These are phyloP conservation scores for Protaetia brevitarsis DNA, from an alignment of 1,140 invertebrate genomes.

Conservation along the genomic window DNA sequence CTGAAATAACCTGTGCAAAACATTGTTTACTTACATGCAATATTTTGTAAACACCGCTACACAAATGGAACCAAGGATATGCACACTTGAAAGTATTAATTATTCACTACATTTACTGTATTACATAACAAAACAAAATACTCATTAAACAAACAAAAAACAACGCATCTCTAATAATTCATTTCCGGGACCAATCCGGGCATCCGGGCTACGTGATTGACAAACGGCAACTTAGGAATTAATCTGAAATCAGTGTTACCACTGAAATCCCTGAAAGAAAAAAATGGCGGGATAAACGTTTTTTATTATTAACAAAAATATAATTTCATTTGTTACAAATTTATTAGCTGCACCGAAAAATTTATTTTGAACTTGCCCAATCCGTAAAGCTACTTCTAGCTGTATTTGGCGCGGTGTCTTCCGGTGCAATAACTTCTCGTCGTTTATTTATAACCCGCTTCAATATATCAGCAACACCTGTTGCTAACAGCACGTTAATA, in stretches of 20 bases:
- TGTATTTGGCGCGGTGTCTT: slow-evolving; percentile 32
- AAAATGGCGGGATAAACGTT: slow-evolving; percentile 12
- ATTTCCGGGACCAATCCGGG: slow-evolving; percentile 47
- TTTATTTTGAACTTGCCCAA: slow-evolving; percentile 27
- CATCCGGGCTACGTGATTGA: slow-evolving; percentile 44
- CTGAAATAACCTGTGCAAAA: slow-evolving; percentile 22
- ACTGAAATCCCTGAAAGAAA: slow-evolving; percentile 16
- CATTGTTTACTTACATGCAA: slow-evolving; percentile 15
- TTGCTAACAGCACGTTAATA: slow-evolving; percentile 44
- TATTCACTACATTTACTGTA: slow-evolving; percentile 10
- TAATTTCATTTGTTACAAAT: slow-evolving; percentile 19
- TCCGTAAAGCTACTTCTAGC: slow-evolving; percentile 41
- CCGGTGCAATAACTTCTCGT: slow-evolving; percentile 36
- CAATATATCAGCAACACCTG: slow-evolving; percentile 45
- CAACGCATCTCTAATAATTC: slow-evolving; percentile 42
- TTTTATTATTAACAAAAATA: slow-evolving; percentile 20
- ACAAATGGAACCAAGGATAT: neutral
- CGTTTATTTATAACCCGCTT: slow-evolving; percentile 45
- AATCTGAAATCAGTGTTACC: slow-evolving; percentile 22
- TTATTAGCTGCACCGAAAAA: neutral
- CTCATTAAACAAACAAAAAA: slow-evolving; percentile 33
- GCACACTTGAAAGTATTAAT: slow-evolving; percentile 7
- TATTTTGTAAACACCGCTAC: neutral
- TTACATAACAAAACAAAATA: slow-evolving; percentile 38
- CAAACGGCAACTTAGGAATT: slow-evolving; percentile 22